These are phyloP conservation scores for Trypoxylus dichotomus DNA, from an alignment of 1,140 invertebrate species.

Conservation along the genomic window DNA sequence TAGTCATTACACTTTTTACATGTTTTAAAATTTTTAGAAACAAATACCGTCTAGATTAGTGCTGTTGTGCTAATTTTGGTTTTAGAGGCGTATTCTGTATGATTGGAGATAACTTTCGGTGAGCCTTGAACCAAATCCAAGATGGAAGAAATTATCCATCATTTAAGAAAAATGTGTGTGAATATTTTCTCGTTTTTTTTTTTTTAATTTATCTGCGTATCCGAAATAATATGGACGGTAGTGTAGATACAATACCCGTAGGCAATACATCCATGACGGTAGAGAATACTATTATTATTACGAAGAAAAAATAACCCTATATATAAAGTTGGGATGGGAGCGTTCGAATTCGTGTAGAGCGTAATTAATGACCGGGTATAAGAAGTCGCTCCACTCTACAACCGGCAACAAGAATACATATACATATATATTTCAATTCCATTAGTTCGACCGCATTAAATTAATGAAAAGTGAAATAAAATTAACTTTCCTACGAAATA, in stretches of 20 bases:
- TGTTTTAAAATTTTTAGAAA: too few relatives aligned
- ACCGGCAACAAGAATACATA: neutral
- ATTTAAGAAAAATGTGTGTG: too few relatives aligned
- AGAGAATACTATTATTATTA: neutral
- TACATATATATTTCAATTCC: constrained; percentile 18
- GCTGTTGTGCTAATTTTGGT: too few relatives aligned
- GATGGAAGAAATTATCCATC: too few relatives aligned
- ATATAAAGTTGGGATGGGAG: neutral
- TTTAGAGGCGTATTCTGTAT: too few relatives aligned
- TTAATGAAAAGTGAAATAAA: constrained; percentile 26
- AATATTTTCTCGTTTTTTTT: too few relatives aligned
- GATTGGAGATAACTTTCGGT: too few relatives aligned
- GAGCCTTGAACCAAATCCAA: too few relatives aligned
- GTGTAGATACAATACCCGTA: neutral
- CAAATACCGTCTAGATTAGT: too few relatives aligned
- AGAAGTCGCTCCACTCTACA: neutral
- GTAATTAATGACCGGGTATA: constrained; percentile 16
- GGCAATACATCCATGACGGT: neutral
- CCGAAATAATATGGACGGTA: too few relatives aligned
- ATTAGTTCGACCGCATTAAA: constrained; percentile 24
- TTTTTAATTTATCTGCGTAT: too few relatives aligned
- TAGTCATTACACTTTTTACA: too few relatives aligned
- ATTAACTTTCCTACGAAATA: constrained; percentile 8
- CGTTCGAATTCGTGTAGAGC: neutral
- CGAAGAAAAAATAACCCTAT: neutral